These are phyloP conservation scores for Perca fluviatilis DNA, from an alignment of 2,113 vertebrate species.

Conservation along the genomic window DNA sequence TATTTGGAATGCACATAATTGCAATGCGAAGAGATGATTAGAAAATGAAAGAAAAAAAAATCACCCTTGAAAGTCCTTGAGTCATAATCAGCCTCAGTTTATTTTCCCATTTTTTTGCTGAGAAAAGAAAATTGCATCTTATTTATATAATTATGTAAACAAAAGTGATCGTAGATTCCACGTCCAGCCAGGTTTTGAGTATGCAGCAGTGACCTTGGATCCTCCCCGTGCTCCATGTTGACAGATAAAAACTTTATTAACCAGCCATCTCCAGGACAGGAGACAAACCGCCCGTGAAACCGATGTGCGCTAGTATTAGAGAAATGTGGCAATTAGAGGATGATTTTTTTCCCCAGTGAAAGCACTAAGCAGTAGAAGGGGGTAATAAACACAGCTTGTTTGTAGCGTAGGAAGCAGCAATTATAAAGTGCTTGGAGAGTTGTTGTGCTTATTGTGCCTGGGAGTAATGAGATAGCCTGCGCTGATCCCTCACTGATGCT, in stretches of 20 bases:
- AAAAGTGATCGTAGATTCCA: conserved; percentile 64
- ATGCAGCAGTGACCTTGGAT: conserved; percentile 76
- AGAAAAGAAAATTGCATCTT: conserved; percentile 69
- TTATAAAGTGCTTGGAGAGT: conserved; percentile 81
- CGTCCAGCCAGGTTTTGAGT: conserved; percentile 48
- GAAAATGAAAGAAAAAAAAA: conserved; percentile 51
- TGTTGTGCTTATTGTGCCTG: conserved; percentile 71
- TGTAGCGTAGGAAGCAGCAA: conserved; percentile 77
- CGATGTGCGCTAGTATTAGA: conserved; percentile 61
- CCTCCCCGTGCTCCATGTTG: conserved; percentile 59
- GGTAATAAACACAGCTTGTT: conserved; percentile 80
- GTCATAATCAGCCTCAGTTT: conserved; percentile 79
- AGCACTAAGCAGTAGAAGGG: conserved; percentile 58
- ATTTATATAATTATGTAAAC: conserved; percentile 82
- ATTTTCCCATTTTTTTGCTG: conserved; percentile 68
- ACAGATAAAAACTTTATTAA: conserved; percentile 83
- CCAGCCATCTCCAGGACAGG: conserved; percentile 59
- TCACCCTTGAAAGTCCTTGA: conserved; percentile 82
- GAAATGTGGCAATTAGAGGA: conserved; percentile 81
- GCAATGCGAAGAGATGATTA: conserved; percentile 70
- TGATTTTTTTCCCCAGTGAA: conserved; percentile 58
- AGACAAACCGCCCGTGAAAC: conserved; percentile 73
- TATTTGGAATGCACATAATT: conserved; percentile 80
- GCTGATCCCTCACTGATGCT: conserved; percentile 81
- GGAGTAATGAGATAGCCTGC: conserved; percentile 80